Base-by-base conservation (phyloP, 2,888 invertebrate genomes). In the Agrochola lychnidis region DNA sequence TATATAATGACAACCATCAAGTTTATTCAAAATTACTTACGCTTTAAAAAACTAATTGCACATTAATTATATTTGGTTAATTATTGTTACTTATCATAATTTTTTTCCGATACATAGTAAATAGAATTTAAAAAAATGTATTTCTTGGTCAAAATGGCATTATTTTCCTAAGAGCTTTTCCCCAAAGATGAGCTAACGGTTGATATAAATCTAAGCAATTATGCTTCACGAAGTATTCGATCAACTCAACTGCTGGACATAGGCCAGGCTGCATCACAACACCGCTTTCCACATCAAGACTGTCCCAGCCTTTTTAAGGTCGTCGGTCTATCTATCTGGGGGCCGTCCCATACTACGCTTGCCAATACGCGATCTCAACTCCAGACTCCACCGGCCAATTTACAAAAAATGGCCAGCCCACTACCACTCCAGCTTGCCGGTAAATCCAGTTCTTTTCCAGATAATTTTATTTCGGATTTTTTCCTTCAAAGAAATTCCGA, bases 21-120 rank as follows among this genome's bases (percentile, higher is more conserved):
- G 72, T 69, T 61, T 57, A 81, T 83, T 81, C 70, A 81, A 22
- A 25, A 81, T 83, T 79, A 62, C 40, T 66, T 51, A 64, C 51
- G 69, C 66, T 45, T 68, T 42, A 51, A 51, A 53, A 83, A 70
- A 62, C 30, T 19, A 72, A 73, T 81, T 78, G n/a, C 51, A 40
- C 51, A 67, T 57, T 45, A 48, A 79, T 79, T 79, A 57, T 68
- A 51, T 48, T 25, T 69, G 68, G 42, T 61, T 64, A 4, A 59
- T 68, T n/a, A 36, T 42, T 36, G 22, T 70, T 70, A 25, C 67
- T 56, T 30, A 63, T 56, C 12, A n/a, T 22, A 22, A 36, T 68
- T 53, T 10, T 1, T n/a, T 36, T 51, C 6, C 16, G 10, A 53
- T 36, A 36, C 16, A 68, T 22, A 36, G 30, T 30, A 30, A 4